A percentile compares a stretch with the other conserved stretches of the same genome.
These are phyloP conservation scores for Dicrostonyx torquatus DNA, from an alignment of 2,797 vertebrate species.

Conservation along the genomic window DNA sequence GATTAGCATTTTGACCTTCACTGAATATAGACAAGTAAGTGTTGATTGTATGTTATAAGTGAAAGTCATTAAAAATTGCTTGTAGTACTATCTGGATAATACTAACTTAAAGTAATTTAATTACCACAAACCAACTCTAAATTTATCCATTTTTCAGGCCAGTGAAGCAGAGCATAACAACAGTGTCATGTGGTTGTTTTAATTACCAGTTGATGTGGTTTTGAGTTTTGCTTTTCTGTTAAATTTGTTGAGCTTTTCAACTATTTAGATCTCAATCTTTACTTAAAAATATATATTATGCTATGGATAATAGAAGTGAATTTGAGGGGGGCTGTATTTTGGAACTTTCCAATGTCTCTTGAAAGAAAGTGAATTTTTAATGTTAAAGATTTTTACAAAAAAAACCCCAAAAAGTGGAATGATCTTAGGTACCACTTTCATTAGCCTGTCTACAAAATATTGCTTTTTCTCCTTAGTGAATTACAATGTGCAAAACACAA, in stretches of 20 bases:
- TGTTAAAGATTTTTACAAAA: slow-evolving; percentile 40
- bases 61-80: slow-evolving; percentile 27
- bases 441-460: neutral
- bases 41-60: neutral
- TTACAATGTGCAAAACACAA: neutral
- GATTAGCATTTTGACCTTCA: slow-evolving; percentile 30
- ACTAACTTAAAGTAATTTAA: slow-evolving; percentile 43
- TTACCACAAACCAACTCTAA: neutral
- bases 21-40: slow-evolving; percentile 1
- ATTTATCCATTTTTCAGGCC: slow-evolving; percentile 53
- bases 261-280: neutral
- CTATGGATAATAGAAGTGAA: slow-evolving; percentile 31
- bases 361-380: slow-evolving; percentile 44
- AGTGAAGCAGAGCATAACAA: slow-evolving; percentile 50
- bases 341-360: neutral
- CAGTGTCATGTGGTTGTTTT: slow-evolving; percentile 13
- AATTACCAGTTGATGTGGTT: slow-evolving; percentile 36
- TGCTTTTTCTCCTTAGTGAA: slow-evolving; percentile 9
- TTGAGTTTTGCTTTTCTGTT: slow-evolving; percentile 38
- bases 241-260: slow-evolving; percentile 54
- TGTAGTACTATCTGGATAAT: slow-evolving; percentile 12
- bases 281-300: slow-evolving; percentile 57
- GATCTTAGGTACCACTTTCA: neutral
- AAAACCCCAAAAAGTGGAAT: slow-evolving; percentile 42
- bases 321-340: neutral